Percentiles rank a stretch among this genome's conserved stretches.
phyloP scores from a whole-genome alignment of 2,113 vertebrate genomes.

The Pelecanoides urinatrix region DNA sequence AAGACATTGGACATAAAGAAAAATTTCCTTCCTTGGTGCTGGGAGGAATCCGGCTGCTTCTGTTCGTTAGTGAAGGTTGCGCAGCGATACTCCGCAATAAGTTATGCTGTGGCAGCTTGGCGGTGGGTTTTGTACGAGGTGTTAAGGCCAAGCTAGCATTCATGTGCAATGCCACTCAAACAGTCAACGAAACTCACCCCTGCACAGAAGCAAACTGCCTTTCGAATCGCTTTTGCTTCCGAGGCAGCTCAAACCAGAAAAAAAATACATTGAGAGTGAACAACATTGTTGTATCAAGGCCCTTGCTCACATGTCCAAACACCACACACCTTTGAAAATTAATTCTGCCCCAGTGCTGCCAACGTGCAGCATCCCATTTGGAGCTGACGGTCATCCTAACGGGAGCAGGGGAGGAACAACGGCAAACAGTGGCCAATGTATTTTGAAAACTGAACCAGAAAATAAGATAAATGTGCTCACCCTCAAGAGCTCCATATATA shows the following conservation, averaged over 20 bases:
- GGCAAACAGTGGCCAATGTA: too few relatives aligned
- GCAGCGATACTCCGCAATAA: not conserved
- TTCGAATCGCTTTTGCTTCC: not conserved
- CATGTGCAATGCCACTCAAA: not conserved
- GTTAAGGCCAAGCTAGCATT: not conserved
- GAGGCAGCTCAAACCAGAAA: not conserved
- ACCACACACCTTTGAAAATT: not conserved
- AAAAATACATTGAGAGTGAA: not conserved
- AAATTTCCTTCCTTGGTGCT: not conserved
- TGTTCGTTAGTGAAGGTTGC: not conserved
- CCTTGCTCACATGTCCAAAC: not conserved
- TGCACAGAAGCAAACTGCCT: rapidly evolving
- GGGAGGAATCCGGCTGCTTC: not conserved
- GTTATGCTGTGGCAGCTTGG: not conserved
- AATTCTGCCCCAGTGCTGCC: not conserved
- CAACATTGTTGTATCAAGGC: rapidly evolving
- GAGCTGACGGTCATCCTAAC: not conserved
- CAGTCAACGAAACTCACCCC: not conserved
- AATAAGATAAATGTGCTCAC: not conserved
- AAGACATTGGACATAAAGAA: not conserved
- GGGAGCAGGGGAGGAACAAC: not conserved
- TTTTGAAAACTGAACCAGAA: not conserved
- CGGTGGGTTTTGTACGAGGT: not conserved
- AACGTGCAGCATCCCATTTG: rapidly evolving
- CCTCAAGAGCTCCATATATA: not conserved